phyloP scores from a whole-genome alignment of 2,888 invertebrate genomes.

The Ecliptopera silaceata region DNA sequence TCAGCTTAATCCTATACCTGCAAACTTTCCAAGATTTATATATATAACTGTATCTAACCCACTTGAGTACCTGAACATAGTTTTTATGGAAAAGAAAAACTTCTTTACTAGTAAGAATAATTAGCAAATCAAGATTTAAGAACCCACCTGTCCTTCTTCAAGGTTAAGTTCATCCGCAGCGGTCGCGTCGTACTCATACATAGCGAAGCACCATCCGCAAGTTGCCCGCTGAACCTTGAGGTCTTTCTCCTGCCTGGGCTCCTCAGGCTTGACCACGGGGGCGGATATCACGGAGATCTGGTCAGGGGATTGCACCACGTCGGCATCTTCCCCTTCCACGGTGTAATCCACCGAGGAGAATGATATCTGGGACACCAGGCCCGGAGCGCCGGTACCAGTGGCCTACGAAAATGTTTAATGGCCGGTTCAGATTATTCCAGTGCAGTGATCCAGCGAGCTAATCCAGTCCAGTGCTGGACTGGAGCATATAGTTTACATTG shows the following conservation, averaged over 20 bases:
- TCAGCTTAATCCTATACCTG: too few species aligned
- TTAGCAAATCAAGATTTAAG: too few species aligned
- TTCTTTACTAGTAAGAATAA: too few species aligned
- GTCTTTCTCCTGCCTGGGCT: slow-evolving; percentile 32
- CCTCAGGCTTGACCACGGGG: slow-evolving; percentile 75
- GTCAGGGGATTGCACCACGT: slow-evolving; percentile 86
- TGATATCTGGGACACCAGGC: slow-evolving; percentile 92
- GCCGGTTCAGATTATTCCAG: too few species aligned
- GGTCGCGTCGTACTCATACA: slow-evolving; percentile 97
- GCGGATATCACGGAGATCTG: slow-evolving; percentile 87
- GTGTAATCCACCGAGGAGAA: slow-evolving; percentile 97
- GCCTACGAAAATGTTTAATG: not conserved
- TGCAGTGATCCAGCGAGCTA: too few species aligned
- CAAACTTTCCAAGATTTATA: too few species aligned
- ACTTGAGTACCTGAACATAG: too few species aligned
- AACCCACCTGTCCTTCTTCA: slow-evolving; percentile 94
- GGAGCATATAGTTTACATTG: too few species aligned
- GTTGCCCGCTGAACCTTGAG: slow-evolving; percentile 47
- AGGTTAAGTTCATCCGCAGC: slow-evolving; percentile 95
- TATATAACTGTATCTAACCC: too few species aligned
- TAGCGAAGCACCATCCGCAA: slow-evolving; percentile 89
- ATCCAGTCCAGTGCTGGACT: too few species aligned
- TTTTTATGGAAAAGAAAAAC: too few species aligned
- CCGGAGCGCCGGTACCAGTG: slow-evolving; percentile 74
- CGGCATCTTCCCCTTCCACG: slow-evolving; percentile 91